Percentiles rank a stretch among this genome's conserved stretches.
These are phyloP conservation scores for Paralvinella palmiformis DNA, from an alignment of 1,140 invertebrate genomes.

Conservation along the genomic window DNA sequence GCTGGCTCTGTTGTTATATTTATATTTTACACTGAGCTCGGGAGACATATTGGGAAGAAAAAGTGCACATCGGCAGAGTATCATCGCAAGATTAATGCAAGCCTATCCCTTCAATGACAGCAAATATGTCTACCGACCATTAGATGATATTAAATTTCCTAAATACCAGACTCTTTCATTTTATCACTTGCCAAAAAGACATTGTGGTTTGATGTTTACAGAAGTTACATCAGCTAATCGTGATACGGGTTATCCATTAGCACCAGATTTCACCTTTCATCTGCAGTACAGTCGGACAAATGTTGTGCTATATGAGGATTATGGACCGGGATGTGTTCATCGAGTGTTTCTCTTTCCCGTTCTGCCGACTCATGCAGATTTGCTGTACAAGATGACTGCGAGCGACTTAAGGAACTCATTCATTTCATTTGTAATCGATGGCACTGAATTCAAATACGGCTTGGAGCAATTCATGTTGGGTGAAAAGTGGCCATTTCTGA, in stretches of 20 bases:
- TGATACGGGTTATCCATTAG: slow-evolving; percentile 17
- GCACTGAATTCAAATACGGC: background rate
- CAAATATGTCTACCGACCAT: too few relatives aligned
- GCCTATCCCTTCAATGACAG: too few relatives aligned
- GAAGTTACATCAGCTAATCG: slow-evolving; percentile 19
- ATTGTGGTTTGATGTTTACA: background rate
- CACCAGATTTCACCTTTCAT: slow-evolving; percentile 21
- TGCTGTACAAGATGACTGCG: slow-evolving; percentile 6
- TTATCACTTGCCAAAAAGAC: slow-evolving; percentile 15
- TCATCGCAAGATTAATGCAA: too few relatives aligned
- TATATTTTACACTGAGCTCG: too few relatives aligned
- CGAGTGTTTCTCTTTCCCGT: slow-evolving; percentile 17
- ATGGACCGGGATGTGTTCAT: slow-evolving; percentile 15
- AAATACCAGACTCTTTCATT: slow-evolving; percentile 1
- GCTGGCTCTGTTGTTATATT: too few relatives aligned
- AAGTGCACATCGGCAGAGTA: too few relatives aligned
- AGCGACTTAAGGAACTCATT: slow-evolving; percentile 5
- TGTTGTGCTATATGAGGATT: slow-evolving; percentile 17
- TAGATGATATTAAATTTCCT: background rate
- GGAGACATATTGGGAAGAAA: too few relatives aligned
- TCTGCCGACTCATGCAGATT: slow-evolving; percentile 9
- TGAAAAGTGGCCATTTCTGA: slow-evolving; percentile 12
- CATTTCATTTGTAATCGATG: slow-evolving; percentile 12
- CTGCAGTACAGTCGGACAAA: slow-evolving; percentile 5
- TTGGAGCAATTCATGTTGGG: slow-evolving; percentile 13